Conservation (phyloP, 1,140 invertebrate genomes). For the Drosophila mayri region DNA sequence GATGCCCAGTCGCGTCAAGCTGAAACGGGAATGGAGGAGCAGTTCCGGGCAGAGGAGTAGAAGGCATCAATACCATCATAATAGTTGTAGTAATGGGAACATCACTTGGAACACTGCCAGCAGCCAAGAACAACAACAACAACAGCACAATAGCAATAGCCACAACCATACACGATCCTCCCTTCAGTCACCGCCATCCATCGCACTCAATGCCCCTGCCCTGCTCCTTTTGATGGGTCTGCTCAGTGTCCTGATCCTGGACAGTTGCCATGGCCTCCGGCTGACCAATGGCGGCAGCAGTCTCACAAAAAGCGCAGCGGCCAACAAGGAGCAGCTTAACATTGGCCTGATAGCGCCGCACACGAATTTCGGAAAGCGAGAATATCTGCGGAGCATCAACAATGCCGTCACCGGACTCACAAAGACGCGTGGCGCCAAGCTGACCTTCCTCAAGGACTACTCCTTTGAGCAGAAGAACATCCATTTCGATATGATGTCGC, state of each 20-base stretch:
- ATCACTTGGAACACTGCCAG: constrained; percentile 56
- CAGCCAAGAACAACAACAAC: constrained; percentile 20
- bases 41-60: background rate
- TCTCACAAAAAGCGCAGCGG: constrained; percentile 61
- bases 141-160: constrained; percentile 22
- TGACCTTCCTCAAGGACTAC: constrained; percentile 88
- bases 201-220: constrained; percentile 1
- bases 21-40: constrained; percentile 50
- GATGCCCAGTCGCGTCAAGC: constrained; percentile 59
- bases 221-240: constrained; percentile 44
- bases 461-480: constrained; percentile 88
- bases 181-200: background rate
- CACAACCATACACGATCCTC: constrained; percentile 11
- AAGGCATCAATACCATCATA: constrained; percentile 1
- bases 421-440: constrained; percentile 86
- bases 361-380: constrained; percentile 87
- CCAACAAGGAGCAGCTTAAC: constrained; percentile 85
- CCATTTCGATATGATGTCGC: constrained; percentile 88
- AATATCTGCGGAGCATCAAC: constrained; percentile 89
- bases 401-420: constrained; percentile 87
- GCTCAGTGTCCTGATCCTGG: constrained; percentile 11
- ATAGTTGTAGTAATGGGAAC: constrained; percentile 6
- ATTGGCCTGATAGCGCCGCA: constrained; percentile 87
- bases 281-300: constrained; percentile 72
- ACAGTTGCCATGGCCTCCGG: constrained; percentile 52